These are phyloP conservation scores for Neodontobutis hainanensis DNA, from an alignment of 2,113 vertebrate genomes.

Conservation along the genomic window DNA sequence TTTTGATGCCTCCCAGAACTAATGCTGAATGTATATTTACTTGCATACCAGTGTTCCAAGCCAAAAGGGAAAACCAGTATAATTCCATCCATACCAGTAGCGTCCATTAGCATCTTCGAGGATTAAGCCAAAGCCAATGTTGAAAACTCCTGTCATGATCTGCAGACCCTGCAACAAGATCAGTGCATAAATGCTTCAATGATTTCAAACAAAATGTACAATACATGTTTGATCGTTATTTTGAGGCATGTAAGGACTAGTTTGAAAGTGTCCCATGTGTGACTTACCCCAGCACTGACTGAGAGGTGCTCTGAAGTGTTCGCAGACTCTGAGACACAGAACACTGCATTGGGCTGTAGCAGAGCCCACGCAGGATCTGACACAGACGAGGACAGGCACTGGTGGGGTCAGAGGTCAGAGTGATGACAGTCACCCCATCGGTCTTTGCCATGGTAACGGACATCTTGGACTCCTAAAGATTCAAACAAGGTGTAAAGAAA, in stretches of 20 bases:
- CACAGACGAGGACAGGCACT: conserved; percentile 54
- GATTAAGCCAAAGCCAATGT: not conserved
- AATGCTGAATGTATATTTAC: not conserved
- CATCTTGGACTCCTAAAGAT: conserved; percentile 4
- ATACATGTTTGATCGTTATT: no score
- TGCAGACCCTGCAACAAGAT: not conserved
- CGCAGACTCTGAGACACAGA: conserved; percentile 52
- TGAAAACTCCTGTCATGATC: not conserved
- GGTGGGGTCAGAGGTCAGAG: conserved; percentile 7
- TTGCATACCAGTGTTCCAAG: not conserved
- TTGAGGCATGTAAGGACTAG: no score
- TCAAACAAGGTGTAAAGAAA: not conserved
- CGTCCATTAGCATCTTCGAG: no score
- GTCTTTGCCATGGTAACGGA: not conserved
- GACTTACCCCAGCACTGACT: conserved; percentile 67
- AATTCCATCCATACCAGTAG: no score
- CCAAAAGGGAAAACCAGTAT: not conserved
- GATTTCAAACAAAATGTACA: no score
- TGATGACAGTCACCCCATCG: not conserved
- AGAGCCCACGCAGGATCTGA: conserved; percentile 65
- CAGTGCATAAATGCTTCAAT: not conserved
- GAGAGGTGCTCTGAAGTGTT: conserved; percentile 21
- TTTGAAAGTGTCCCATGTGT: not conserved
- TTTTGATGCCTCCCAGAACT: not conserved
- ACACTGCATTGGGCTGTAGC: conserved; percentile 68